Conservation (phyloP, 2,888 invertebrate species). For the Meta bourneti region DNA sequence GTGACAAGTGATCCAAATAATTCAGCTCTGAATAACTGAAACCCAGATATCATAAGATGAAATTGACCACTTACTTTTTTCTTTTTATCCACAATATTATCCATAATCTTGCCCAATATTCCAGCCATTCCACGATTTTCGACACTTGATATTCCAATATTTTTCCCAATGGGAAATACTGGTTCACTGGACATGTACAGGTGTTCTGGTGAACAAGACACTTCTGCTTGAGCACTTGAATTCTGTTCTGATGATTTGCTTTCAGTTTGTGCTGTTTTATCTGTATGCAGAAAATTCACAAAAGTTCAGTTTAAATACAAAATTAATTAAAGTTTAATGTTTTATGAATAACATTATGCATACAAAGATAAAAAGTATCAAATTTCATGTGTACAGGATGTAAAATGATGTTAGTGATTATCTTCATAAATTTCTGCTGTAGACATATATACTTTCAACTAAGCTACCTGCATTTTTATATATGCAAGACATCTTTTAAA, state of each 20-base stretch:
- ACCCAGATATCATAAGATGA: not conserved
- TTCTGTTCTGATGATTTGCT: constrained; percentile 27
- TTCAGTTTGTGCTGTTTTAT: constrained; percentile 36
- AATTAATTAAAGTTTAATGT: too few species aligned
- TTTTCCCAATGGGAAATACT: constrained; percentile 13
- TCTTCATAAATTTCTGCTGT: too few species aligned
- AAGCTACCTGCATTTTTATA: too few species aligned
- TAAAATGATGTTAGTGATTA: not conserved
- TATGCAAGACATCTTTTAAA: too few species aligned
- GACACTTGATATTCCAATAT: constrained; percentile 26
- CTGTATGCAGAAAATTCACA: not conserved
- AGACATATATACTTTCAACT: too few species aligned
- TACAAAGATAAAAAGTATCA: not conserved
- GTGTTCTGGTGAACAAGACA: constrained; percentile 3
- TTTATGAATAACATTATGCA: too few species aligned
- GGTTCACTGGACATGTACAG: constrained; percentile 35
- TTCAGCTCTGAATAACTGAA: not conserved
- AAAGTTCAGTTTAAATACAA: not conserved
- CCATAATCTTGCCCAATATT: constrained; percentile 91
- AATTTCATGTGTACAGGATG: not conserved
- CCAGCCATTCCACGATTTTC: constrained; percentile 89
- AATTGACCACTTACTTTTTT: constrained; percentile 79
- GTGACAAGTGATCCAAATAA: too few species aligned
- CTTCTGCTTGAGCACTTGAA: not conserved
- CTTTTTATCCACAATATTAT: constrained; percentile 86